Evolutionary conservation across 2,113 vertebrate species (phyloP), one percentile per base, ranked within the genome.

Genomic region (Oryzias curvinotus): DNA sequence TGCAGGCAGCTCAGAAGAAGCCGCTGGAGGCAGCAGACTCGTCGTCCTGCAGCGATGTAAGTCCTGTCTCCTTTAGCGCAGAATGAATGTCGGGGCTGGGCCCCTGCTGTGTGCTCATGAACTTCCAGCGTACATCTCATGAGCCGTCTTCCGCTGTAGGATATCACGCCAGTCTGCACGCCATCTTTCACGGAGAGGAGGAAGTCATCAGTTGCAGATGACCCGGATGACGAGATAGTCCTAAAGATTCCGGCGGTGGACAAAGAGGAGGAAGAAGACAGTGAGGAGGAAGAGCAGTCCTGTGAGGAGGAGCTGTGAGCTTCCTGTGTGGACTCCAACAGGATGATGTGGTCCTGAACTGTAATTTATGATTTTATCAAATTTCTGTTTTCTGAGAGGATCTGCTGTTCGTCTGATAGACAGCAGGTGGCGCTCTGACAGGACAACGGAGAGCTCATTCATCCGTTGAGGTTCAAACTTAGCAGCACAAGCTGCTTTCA

Each of bases 131-230:
- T 8, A 36, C 8, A 3, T 42, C 10, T 41, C 14, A 10, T 46
- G 10, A 4, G 13, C 13, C 36, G 19, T 65, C 5, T 30, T 41
- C 36, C n/a, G 0, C 57, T 4, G 15, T 80, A 98, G 96, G 93
- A 88, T 23, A 45, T 80, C 41, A 98, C 96, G 2, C 95, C 95
- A 0, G 86, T 94, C 52, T 98, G 96, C 81, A 96, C 96, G 10
- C 96, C 96, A 14, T 82, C 94, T 0, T 75, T 95, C 73, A 84
- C 98, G 3, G 92, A 95, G 80, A 93, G 73, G 80, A 93, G 95
- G 75, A 94, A 93, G 76, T 92, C 92, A 45, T 68, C 87, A 53
- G 85, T 61, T 8, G 19, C 5, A 0, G 55, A 69, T 0, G 83
- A 87, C 1, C 78, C 90, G 1, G 81, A 54, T 7, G 71, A 74